Percentiles rank a stretch among this genome's conserved stretches.
Conservation (phyloP, 2,888 invertebrate species). For the Hemistola chrysoprasaria region DNA sequence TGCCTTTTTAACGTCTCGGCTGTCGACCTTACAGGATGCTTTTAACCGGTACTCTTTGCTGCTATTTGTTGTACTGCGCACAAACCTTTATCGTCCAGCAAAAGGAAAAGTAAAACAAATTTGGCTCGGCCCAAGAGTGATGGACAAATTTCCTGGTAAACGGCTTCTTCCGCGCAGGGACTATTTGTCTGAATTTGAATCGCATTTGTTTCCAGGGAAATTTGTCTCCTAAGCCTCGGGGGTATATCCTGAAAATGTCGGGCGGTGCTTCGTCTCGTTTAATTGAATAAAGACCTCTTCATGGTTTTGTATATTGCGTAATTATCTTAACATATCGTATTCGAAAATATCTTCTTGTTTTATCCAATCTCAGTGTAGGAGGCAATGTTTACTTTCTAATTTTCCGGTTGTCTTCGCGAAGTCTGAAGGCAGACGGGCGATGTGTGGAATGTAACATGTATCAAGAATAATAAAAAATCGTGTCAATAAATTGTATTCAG, state of each 20-base stretch:
- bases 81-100: conserved; percentile 41
- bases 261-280: conserved; percentile 63
- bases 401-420: conserved; percentile 77
- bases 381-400: conserved; percentile 75
- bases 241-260: conserved; percentile 58
- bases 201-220: conserved; percentile 78
- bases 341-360: conserved; percentile 31
- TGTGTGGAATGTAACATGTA: conserved; percentile 56
- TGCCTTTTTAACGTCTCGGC: no score
- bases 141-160: conserved; percentile 79
- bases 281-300: conserved; percentile 69
- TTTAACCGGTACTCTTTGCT: neutral
- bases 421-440: conserved; percentile 55
- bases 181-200: conserved; percentile 82
- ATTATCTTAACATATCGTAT: conserved; percentile 43
- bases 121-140: conserved; percentile 71
- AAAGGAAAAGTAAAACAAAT: conserved; percentile 65
- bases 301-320: conserved; percentile 46
- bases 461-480: conserved; percentile 57
- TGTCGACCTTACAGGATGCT: no score
- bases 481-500: conserved; percentile 38
- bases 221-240: conserved; percentile 75
- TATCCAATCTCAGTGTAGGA: conserved; percentile 47
- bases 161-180: conserved; percentile 75
- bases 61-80: conserved; percentile 24